Evolutionary conservation across 2,113 vertebrate species (phyloP).

Genomic region (Tragelaphus imberbis): DNA sequence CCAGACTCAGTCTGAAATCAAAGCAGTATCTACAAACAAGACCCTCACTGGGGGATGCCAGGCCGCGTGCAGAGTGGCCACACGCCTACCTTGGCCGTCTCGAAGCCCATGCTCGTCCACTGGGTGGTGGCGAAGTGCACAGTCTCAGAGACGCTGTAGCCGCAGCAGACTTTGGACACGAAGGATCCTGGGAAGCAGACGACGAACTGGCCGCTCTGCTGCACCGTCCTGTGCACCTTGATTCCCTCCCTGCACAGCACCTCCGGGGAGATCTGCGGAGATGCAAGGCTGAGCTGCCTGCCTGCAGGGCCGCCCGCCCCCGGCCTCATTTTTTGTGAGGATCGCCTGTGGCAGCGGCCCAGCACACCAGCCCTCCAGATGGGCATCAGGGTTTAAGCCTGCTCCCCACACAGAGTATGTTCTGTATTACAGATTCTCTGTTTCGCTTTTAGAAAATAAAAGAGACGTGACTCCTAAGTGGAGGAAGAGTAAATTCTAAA

Average conservation of each 20-base stretch:
- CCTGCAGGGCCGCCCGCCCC: neutral
- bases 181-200: constrained; percentile 98
- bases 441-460: neutral
- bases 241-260: constrained; percentile 97
- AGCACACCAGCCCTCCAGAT: rapidly evolving
- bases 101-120: constrained; percentile 98
- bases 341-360: rapidly evolving
- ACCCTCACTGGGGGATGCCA: neutral
- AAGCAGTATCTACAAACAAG: neutral
- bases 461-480: neutral
- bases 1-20: neutral
- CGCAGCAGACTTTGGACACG: constrained; percentile 97
- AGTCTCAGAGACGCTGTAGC: constrained; percentile 98
- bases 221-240: constrained; percentile 96
- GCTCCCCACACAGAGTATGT: rapidly evolving
- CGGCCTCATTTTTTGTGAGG: neutral
- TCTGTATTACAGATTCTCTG: neutral
- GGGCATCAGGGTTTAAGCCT: rapidly evolving
- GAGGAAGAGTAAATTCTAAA: neutral
- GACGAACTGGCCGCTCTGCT: constrained; percentile 97
- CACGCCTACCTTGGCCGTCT: constrained; percentile 92
- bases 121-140: constrained; percentile 99
- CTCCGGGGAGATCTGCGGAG: constrained; percentile 95
- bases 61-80: rapidly evolving
- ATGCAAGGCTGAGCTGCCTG: neutral